These are phyloP conservation scores for Suncus etruscus DNA, from an alignment of 2,113 vertebrate species.

Conservation along the genomic window DNA sequence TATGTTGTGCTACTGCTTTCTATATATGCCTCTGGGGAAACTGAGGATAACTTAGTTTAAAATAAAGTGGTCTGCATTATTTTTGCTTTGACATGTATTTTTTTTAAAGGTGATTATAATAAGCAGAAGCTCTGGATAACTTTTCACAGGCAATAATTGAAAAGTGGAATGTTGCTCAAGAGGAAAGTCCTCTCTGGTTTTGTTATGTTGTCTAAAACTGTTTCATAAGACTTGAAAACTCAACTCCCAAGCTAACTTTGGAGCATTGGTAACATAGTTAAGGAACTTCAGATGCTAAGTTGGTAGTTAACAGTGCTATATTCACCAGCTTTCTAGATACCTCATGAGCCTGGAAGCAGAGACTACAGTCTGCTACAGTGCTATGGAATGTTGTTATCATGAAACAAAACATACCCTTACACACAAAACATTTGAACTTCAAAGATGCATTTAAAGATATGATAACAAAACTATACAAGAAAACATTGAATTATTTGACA, in stretches of 20 bases:
- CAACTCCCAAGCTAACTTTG: slow-evolving; percentile 16
- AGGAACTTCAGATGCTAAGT: slow-evolving; percentile 50
- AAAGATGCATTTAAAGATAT: slow-evolving; percentile 4
- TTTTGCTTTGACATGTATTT: slow-evolving; percentile 60
- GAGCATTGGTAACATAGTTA: slow-evolving; percentile 6
- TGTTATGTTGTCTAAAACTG: slow-evolving; percentile 18
- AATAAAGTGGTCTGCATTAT: slow-evolving; percentile 58
- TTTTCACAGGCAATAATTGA: not conserved
- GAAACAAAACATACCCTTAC: slow-evolving; percentile 20
- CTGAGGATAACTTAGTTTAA: not conserved
- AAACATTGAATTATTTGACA: slow-evolving; percentile 44
- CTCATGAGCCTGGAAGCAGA: not conserved
- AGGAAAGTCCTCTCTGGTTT: slow-evolving; percentile 44
- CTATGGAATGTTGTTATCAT: not conserved
- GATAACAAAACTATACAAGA: slow-evolving; percentile 20
- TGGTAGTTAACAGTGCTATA: slow-evolving; percentile 15
- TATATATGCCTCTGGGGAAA: not conserved
- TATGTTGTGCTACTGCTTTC: not conserved
- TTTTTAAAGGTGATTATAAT: slow-evolving; percentile 33
- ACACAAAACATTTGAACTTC: slow-evolving; percentile 50
- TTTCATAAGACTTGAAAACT: slow-evolving; percentile 17
- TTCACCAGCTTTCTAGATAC: slow-evolving; percentile 3
- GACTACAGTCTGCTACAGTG: not conserved
- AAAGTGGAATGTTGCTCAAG: slow-evolving; percentile 53
- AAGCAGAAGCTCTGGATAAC: slow-evolving; percentile 19